Percentiles rank a stretch among this genome's conserved stretches.
Conservation (phyloP, 2,888 invertebrate genomes). For the Troides helena region DNA sequence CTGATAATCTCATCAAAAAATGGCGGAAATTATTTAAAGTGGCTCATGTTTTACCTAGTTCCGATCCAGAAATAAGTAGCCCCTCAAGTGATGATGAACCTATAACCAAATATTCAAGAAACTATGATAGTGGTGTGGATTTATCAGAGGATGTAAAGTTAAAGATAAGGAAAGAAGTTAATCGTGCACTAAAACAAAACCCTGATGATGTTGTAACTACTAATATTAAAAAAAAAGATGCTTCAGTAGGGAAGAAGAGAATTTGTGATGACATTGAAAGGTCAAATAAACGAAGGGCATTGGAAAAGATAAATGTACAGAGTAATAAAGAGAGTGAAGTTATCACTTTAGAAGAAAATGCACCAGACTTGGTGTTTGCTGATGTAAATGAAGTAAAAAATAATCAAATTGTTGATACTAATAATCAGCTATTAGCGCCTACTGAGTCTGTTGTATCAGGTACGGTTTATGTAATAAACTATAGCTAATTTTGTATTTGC, state of each 20-base stretch:
- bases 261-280: neutral
- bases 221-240: constrained; percentile 33
- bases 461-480: neutral
- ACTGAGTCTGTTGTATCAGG: constrained; percentile 30
- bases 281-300: constrained; percentile 13
- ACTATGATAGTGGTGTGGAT: constrained; percentile 54
- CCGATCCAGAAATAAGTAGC: constrained; percentile 18
- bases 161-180: constrained; percentile 53
- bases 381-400: constrained; percentile 56
- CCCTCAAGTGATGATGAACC: constrained; percentile 64
- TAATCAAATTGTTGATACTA: constrained; percentile 45
- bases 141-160: constrained; percentile 57
- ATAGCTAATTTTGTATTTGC: no score
- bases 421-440: constrained; percentile 40
- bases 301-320: neutral
- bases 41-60: constrained; percentile 38
- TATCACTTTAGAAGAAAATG: constrained; percentile 6
- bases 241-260: constrained; percentile 21
- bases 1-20: constrained; percentile 53
- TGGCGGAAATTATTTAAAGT: constrained; percentile 49
- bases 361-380: constrained; percentile 59
- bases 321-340: constrained; percentile 24
- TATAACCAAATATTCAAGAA: constrained; percentile 60
- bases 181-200: constrained; percentile 42
- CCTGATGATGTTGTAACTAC: constrained; percentile 26